phyloP scores from a whole-genome alignment of 2,888 invertebrate genomes.

The Conistra vaccinii region DNA sequence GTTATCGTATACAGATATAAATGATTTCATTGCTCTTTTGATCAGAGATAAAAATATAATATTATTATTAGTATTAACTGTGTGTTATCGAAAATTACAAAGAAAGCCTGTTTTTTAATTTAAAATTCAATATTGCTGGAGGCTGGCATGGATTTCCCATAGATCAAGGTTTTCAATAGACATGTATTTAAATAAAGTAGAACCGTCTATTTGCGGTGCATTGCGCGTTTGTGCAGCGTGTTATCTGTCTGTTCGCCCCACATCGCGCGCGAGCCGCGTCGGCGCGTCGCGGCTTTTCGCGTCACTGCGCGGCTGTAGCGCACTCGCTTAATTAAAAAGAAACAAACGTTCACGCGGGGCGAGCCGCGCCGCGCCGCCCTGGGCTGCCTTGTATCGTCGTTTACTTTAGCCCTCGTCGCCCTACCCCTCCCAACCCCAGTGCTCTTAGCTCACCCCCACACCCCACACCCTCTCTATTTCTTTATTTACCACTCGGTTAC shows the following conservation, averaged over 20 bases:
- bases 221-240: background rate
- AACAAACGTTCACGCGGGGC: constrained; percentile 50
- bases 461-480: constrained; percentile 42
- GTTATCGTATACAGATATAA: too few relatives aligned
- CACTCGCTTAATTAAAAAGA: constrained; percentile 67
- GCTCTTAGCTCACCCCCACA: background rate
- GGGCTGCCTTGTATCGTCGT: constrained; percentile 42
- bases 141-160: background rate
- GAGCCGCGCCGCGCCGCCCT: constrained; percentile 12
- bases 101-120: background rate
- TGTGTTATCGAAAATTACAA: background rate
- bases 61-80: background rate
- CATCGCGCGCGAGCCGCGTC: background rate
- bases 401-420: constrained; percentile 41
- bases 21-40: too few relatives aligned
- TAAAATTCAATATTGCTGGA: background rate
- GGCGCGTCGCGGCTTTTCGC: background rate
- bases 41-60: background rate
- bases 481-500: constrained; percentile 51
- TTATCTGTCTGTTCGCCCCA: background rate
- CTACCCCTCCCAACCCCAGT: background rate
- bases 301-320: constrained; percentile 7
- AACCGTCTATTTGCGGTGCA: background rate
- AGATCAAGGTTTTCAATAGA: background rate
- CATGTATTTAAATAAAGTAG: too few relatives aligned